A percentile compares a stretch with the other conserved stretches of the same genome.
These are phyloP conservation scores for Palythoa heliodiscus DNA, from an alignment of 92 coral and sea anemone genomes.

Conservation along the genomic window DNA sequence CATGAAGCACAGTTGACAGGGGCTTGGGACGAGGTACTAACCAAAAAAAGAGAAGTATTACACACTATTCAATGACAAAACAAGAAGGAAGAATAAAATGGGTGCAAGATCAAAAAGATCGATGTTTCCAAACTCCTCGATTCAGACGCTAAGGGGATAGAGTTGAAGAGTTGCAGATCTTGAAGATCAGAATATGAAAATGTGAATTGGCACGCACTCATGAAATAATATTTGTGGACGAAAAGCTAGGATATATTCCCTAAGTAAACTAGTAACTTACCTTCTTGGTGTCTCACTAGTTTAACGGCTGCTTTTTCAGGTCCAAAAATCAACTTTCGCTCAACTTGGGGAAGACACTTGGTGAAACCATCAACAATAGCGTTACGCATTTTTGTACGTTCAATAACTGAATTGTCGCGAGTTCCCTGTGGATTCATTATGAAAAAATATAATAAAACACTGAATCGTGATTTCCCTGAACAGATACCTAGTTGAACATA, in stretches of 20 bases:
- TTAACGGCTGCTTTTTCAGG: slow-evolving; percentile 59
- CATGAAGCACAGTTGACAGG: slow-evolving; percentile 87
- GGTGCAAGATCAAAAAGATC: too few species aligned
- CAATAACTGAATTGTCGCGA: slow-evolving; percentile 69
- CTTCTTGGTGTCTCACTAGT: slow-evolving; percentile 65
- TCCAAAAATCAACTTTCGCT: slow-evolving; percentile 80
- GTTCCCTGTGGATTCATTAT: slow-evolving; percentile 55
- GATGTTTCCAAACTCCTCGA: too few species aligned
- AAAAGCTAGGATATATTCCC: not conserved
- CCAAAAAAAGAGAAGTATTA: not conserved
- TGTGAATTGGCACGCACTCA: too few species aligned
- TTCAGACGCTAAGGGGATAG: too few species aligned
- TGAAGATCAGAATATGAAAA: too few species aligned
- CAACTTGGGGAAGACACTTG: slow-evolving; percentile 85
- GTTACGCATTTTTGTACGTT: slow-evolving; percentile 86
- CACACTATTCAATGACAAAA: too few species aligned
- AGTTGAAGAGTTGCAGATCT: too few species aligned
- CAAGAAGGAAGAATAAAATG: too few species aligned
- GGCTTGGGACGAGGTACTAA: slow-evolving; percentile 94
- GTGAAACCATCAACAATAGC: slow-evolving; percentile 84
- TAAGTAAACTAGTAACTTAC: slow-evolving; percentile 25
- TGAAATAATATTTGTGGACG: not conserved
- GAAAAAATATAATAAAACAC: not conserved
- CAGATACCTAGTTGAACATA: too few species aligned
- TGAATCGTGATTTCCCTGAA: not conserved